These are phyloP conservation scores for Pachydiplax longipennis DNA, from an alignment of 2,888 invertebrate genomes.

Conservation along the genomic window DNA sequence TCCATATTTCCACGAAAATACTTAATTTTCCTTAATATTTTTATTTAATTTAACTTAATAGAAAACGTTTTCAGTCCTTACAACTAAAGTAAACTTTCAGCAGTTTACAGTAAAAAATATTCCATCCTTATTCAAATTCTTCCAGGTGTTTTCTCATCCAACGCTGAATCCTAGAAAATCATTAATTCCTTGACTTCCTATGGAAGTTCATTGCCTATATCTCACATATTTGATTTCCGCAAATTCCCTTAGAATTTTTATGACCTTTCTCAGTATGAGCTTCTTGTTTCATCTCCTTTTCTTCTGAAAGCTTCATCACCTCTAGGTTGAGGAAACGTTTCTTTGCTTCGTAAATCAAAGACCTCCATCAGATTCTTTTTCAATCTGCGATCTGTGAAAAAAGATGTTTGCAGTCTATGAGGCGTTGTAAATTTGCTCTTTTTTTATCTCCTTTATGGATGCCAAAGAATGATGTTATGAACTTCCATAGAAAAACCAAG, in stretches of 20 bases:
- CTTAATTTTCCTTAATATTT: too few relatives aligned
- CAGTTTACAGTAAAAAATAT: too few relatives aligned
- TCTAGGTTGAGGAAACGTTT: not conserved
- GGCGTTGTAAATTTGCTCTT: not conserved
- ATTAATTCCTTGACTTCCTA: too few relatives aligned
- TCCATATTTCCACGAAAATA: too few relatives aligned
- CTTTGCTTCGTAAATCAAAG: not conserved
- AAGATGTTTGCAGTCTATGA: not conserved
- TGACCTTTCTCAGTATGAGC: not conserved
- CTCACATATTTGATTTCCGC: not conserved
- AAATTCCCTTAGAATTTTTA: not conserved
- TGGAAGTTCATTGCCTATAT: not conserved
- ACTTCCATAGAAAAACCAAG: not conserved
- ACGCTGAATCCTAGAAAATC: too few relatives aligned
- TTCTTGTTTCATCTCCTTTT: not conserved
- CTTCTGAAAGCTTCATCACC: not conserved
- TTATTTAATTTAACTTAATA: too few relatives aligned
- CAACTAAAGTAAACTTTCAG: too few relatives aligned
- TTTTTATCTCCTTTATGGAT: not conserved
- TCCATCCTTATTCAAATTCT: too few relatives aligned
- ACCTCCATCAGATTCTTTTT: not conserved
- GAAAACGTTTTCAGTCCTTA: too few relatives aligned
- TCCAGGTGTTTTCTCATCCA: too few relatives aligned
- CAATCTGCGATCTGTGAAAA: too few relatives aligned
- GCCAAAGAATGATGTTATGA: not conserved